A percentile compares a stretch with the other conserved stretches of the same genome.
These are phyloP conservation scores for Furcifer pardalis DNA, from an alignment of 2,797 vertebrate species.

Conservation along the genomic window DNA sequence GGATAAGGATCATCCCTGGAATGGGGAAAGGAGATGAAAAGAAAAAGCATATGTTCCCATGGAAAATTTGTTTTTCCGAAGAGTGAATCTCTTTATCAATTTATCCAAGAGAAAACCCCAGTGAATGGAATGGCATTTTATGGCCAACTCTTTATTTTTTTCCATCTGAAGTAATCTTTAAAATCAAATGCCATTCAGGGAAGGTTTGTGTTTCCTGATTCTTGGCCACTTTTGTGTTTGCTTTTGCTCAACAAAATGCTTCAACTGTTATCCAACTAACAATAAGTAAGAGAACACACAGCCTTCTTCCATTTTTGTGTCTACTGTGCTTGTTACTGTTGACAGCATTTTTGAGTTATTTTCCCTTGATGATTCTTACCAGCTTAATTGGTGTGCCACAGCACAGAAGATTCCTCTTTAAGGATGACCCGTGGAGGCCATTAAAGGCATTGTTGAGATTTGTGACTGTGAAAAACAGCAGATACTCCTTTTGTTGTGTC, in stretches of 20 bases:
- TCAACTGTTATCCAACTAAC: not conserved
- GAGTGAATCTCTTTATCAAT: not conserved
- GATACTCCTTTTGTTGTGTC: not conserved
- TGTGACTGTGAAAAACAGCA: not conserved
- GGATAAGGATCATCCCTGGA: not conserved
- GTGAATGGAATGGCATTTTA: not conserved
- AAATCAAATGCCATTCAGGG: not conserved
- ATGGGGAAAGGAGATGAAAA: rapidly evolving
- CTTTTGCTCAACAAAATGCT: not conserved
- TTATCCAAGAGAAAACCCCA: not conserved
- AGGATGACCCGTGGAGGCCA: not conserved
- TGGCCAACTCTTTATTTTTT: not conserved
- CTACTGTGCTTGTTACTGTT: not conserved
- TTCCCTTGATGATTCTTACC: not conserved
- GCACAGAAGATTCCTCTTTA: not conserved
- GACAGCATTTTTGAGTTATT: not conserved
- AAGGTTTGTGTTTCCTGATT: not conserved
- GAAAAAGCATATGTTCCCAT: constrained; percentile 4
- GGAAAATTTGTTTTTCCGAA: not conserved
- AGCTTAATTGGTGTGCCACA: not conserved
- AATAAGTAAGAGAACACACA: not conserved
- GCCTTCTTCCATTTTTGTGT: not conserved
- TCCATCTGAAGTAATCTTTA: not conserved
- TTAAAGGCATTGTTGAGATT: not conserved
- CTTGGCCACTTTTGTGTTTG: not conserved